Base-by-base conservation (phyloP, 2,888 invertebrate species). In the Galerucella calmariensis region DNA sequence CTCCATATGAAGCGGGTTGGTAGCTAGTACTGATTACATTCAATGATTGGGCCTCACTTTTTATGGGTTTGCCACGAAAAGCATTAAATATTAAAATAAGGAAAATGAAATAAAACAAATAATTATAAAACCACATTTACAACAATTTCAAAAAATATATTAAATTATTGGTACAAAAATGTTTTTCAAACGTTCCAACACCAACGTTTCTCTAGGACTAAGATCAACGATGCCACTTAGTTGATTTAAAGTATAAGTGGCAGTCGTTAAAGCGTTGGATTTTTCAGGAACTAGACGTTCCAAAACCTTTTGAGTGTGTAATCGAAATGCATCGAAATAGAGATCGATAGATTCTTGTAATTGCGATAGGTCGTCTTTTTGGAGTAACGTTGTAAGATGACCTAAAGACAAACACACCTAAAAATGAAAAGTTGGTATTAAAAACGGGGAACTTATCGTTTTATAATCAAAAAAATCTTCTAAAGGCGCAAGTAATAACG, bases 351-450 rank as follows among this genome's bases (percentile, higher is more conserved):
- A 87, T 58, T 90, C 90, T 53, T 90, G 80, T 11, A 93, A 88
- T 24, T 88, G 87, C 0, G 85, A 58, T 12, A 94, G 87, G 84
- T 95, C 95, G 0, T 91, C 88, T 3, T 85, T 84, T 1, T 86
- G 87, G 0, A 93, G 87, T 6, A 92, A 84, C 46, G 90, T 89
- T 74, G 93, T 90, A 70, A 96, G 84, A 84, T 95, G 95, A 44
- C 93, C 91, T 8, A 96, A 87, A 0, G 94, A 92, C 35, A 93
- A 88, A 85, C 95, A 95, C 9, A 95, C 88, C 92, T 94, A 86
- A 67, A 90, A 90, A 78, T 77, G 79, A 62, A 51, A 24, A 41
- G 27, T 16, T 16, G 10, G 35, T 2, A 20, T 27, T 6, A 27
- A 35, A n/a, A 65, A 51, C 0, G n/a, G 6, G 5, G 35, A 0